These are phyloP conservation scores for Deroplatys truncata DNA, from an alignment of 2,888 invertebrate species.

Conservation along the genomic window DNA sequence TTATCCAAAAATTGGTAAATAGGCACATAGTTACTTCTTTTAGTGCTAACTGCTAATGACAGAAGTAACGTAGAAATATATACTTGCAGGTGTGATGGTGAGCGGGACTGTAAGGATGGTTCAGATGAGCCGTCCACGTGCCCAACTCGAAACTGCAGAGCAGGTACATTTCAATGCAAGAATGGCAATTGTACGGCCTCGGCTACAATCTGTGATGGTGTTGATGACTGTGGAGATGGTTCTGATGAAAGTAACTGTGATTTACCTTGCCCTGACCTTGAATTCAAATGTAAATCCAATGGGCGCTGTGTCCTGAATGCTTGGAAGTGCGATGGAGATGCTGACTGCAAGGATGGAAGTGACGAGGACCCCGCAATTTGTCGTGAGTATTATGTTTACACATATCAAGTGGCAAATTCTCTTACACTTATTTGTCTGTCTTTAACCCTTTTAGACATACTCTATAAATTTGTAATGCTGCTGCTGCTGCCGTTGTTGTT, in stretches of 20 bases:
- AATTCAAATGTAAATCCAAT: slow-evolving; percentile 84
- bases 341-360: slow-evolving; percentile 88
- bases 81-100: slow-evolving; percentile 74
- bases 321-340: slow-evolving; percentile 93
- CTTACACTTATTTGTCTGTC: too few relatives aligned
- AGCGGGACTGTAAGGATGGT: slow-evolving; percentile 87
- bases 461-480: too few relatives aligned
- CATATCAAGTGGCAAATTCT: slow-evolving; percentile 33
- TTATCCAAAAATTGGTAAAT: too few relatives aligned
- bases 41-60: too few relatives aligned
- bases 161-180: slow-evolving; percentile 90
- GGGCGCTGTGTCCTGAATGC: slow-evolving; percentile 85
- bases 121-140: slow-evolving; percentile 86
- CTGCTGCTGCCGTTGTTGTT: too few relatives aligned
- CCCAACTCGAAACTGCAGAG: slow-evolving; percentile 76
- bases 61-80: too few relatives aligned
- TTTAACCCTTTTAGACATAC: too few relatives aligned
- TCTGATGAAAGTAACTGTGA: slow-evolving; percentile 81
- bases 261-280: slow-evolving; percentile 78
- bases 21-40: too few relatives aligned
- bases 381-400: slow-evolving; percentile 47
- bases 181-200: slow-evolving; percentile 91
- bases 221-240: slow-evolving; percentile 87
- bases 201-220: slow-evolving; percentile 89
- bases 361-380: slow-evolving; percentile 90